These are phyloP conservation scores for Vannuccia rotundouncinata DNA, from an alignment of 2,888 invertebrate genomes.

Conservation along the genomic window DNA sequence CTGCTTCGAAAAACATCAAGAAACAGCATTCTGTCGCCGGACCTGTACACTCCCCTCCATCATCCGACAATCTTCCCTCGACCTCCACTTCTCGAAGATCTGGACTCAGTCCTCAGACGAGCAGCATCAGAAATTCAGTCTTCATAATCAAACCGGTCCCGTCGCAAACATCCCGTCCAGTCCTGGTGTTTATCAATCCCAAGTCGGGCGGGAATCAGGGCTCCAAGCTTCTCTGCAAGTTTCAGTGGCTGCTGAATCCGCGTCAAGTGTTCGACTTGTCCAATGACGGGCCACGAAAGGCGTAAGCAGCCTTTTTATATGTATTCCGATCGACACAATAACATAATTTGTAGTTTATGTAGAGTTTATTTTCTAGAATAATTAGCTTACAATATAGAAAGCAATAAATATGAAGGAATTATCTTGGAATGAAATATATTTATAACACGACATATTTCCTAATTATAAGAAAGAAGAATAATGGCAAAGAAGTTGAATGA, in stretches of 20 bases:
- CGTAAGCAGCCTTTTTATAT: too few relatives aligned
- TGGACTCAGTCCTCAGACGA: neutral
- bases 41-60: neutral
- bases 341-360: too few relatives aligned
- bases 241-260: conserved; percentile 94
- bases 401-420: too few relatives aligned
- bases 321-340: too few relatives aligned
- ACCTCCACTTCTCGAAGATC: neutral
- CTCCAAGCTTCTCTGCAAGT: conserved; percentile 84
- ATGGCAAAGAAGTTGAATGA: too few relatives aligned
- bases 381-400: too few relatives aligned
- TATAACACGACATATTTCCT: too few relatives aligned
- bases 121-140: neutral
- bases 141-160: conserved; percentile 37
- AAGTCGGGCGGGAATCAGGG: conserved; percentile 98
- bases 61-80: neutral
- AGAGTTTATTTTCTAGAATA: too few relatives aligned
- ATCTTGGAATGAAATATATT: too few relatives aligned
- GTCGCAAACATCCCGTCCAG: neutral
- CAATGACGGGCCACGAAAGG: conserved; percentile 39
- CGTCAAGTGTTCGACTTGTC: conserved; percentile 91
- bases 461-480: too few relatives aligned
- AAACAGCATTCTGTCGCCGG: neutral
- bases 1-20: neutral
- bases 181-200: conserved; percentile 91